phyloP scores from a whole-genome alignment of 2,113 vertebrate species.

The Antechinus flavipes region DNA sequence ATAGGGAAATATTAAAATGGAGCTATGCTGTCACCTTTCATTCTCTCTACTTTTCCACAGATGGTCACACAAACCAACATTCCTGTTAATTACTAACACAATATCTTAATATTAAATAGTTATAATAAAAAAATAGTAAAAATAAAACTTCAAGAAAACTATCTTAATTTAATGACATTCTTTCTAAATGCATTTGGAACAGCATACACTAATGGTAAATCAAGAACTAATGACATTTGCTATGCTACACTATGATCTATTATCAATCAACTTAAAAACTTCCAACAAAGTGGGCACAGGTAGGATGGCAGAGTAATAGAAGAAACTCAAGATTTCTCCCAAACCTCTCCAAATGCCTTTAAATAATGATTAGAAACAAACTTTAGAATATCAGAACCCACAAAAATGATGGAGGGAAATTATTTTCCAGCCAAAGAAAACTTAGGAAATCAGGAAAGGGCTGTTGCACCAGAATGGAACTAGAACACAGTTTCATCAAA shows the following conservation, averaged over 20 bases:
- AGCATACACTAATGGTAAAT: neutral
- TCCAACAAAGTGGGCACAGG: neutral
- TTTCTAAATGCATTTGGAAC: neutral
- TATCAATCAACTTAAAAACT: neutral
- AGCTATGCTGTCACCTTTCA: neutral
- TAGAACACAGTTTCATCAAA: no score
- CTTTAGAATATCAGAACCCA: no score
- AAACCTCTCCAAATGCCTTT: no score
- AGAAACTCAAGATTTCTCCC: no score
- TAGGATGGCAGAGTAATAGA: no score
- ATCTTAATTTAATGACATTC: neutral
- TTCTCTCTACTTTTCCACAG: neutral
- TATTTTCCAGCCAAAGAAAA: no score
- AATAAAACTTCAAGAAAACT: neutral
- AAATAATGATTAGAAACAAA: no score
- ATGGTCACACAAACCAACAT: neutral
- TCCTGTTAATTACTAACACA: neutral
- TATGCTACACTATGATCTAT: neutral
- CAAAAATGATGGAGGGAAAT: no score
- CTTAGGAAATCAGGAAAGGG: no score
- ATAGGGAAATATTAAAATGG: neutral
- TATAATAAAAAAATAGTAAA: neutral
- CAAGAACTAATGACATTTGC: no score
- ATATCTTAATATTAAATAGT: neutral
- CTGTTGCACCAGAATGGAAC: no score